Evolutionary conservation across 2,113 vertebrate genomes (phyloP).

Genomic region (Zosterops borbonicus): DNA sequence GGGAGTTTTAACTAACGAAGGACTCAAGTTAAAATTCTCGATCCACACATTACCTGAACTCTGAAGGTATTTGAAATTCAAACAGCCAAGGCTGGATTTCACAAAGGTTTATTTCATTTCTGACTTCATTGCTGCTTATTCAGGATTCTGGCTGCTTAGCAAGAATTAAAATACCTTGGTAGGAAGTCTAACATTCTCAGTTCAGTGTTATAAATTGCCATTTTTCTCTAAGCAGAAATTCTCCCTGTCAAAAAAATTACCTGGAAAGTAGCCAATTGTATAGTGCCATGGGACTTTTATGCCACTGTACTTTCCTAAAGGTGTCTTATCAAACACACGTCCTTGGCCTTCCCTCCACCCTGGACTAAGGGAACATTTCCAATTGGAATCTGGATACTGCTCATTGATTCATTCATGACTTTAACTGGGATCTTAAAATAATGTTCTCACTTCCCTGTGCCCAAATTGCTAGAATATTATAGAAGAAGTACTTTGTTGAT

Average conservation of each 20-base stretch:
- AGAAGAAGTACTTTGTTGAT: background rate
- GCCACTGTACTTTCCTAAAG: background rate
- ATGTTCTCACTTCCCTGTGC: background rate
- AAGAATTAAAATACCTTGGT: background rate
- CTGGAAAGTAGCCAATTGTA: background rate
- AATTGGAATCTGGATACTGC: background rate
- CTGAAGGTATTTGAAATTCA: constrained; percentile 24
- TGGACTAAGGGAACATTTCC: background rate
- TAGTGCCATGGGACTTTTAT: background rate
- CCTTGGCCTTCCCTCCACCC: background rate
- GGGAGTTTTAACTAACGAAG: constrained; percentile 38
- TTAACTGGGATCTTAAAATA: background rate
- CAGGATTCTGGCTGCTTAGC: background rate
- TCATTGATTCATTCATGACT: background rate
- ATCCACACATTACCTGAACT: background rate
- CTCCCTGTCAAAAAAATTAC: background rate
- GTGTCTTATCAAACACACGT: background rate
- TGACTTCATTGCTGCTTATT: background rate
- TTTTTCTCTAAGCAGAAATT: constrained; percentile 8
- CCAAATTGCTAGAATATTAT: background rate
- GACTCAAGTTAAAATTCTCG: background rate
- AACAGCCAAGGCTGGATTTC: constrained; percentile 13
- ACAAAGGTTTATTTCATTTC: constrained; percentile 44
- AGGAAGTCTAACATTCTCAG: background rate
- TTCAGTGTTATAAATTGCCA: background rate